These are phyloP conservation scores for Narcine bancroftii DNA, from an alignment of 2,113 vertebrate species.

Conservation along the genomic window DNA sequence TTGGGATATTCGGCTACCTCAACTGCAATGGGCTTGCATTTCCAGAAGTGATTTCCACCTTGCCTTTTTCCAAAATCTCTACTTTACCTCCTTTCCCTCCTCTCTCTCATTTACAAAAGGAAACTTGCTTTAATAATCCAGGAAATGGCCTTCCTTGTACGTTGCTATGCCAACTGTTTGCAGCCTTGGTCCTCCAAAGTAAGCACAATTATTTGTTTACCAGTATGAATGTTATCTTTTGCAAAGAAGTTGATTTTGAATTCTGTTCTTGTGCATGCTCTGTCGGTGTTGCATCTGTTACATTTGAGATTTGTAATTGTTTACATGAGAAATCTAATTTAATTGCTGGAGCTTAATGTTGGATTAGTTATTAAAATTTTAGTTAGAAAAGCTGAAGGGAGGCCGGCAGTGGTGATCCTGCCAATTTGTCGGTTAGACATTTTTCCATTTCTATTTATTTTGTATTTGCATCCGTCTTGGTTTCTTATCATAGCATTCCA, in stretches of 20 bases:
- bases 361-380: slow-evolving; percentile 18
- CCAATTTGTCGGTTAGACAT: slow-evolving; percentile 1
- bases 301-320: background rate
- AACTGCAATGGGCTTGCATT: slow-evolving; percentile 27
- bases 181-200: slow-evolving; percentile 99
- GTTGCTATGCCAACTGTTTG: slow-evolving; percentile 98
- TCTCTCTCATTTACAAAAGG: slow-evolving; percentile 52
- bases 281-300: background rate
- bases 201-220: slow-evolving; percentile 61
- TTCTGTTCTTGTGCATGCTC: background rate
- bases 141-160: slow-evolving; percentile 98
- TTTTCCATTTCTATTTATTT: background rate
- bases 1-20: slow-evolving; percentile 32
- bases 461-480: background rate
- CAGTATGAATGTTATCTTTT: background rate
- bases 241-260: background rate
- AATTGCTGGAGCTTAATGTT: background rate
- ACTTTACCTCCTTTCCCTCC: slow-evolving; percentile 32
- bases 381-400: slow-evolving; percentile 12
- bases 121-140: slow-evolving; percentile 68
- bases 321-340: background rate
- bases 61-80: background rate
- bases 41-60: slow-evolving; percentile 33
- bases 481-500: background rate
- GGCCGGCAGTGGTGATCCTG: background rate